Evolutionary conservation across 2,113 vertebrate genomes (phyloP).

Genomic region (Gadus chalcogrammus): DNA sequence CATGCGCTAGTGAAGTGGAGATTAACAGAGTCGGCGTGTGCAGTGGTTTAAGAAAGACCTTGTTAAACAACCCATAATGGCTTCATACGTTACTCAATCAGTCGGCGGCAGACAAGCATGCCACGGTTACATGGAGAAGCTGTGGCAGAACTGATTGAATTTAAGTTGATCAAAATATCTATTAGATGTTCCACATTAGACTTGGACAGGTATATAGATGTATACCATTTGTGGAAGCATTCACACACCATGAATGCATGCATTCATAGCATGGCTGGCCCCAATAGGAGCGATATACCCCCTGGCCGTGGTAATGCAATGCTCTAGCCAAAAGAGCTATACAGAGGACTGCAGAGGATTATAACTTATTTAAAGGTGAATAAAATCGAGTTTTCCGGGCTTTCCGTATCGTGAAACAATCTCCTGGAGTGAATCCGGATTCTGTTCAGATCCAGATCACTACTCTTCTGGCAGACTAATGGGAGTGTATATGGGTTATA

Average conservation of each 20-base stretch:
- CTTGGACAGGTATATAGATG: background rate
- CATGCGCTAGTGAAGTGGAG: constrained; percentile 1
- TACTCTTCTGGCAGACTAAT: constrained; percentile 26
- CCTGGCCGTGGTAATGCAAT: too few relatives aligned
- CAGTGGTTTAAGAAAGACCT: constrained; percentile 22
- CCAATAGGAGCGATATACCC: too few relatives aligned
- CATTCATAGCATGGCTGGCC: too few relatives aligned
- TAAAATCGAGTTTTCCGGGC: constrained; percentile 15
- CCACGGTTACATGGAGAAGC: constrained; percentile 22
- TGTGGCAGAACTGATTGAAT: constrained; percentile 30
- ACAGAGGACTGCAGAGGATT: too few relatives aligned
- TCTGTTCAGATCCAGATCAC: constrained; percentile 20
- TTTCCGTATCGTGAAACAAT: constrained; percentile 19
- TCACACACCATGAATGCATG: too few relatives aligned
- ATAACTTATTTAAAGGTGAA: too few relatives aligned
- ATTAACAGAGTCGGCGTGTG: constrained; percentile 10
- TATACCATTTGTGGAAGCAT: background rate
- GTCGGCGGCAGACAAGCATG: constrained; percentile 7
- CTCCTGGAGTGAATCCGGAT: constrained; percentile 13
- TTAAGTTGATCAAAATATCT: constrained; percentile 25
- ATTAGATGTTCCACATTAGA: background rate
- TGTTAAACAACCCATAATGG: constrained; percentile 17
- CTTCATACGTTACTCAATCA: constrained; percentile 31
- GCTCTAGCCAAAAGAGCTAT: too few relatives aligned
- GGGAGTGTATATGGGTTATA: constrained; percentile 38